These are phyloP conservation scores for Arnoldichthys spilopterus DNA, from an alignment of 2,797 vertebrate species.

Conservation along the genomic window DNA sequence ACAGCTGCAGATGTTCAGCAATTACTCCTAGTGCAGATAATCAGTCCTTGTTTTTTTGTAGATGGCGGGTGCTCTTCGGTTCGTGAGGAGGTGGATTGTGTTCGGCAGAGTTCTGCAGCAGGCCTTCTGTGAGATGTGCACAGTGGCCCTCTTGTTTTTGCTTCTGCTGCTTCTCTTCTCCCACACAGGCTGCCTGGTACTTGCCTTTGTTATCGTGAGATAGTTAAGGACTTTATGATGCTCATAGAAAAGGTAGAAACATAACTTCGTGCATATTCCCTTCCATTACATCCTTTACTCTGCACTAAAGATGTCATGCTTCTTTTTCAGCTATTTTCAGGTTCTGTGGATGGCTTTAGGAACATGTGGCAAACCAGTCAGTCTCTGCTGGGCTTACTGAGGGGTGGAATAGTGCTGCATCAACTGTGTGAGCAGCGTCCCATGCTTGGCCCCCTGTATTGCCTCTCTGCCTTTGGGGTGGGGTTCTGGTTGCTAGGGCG, in stretches of 20 bases:
- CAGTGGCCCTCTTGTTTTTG: constrained; percentile 63
- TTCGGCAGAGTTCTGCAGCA: constrained; percentile 73
- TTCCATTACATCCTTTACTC: background rate
- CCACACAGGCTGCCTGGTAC: constrained; percentile 76
- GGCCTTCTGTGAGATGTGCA: constrained; percentile 70
- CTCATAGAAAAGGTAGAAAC: background rate
- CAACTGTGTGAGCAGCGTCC: constrained; percentile 68
- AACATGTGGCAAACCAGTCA: constrained; percentile 57
- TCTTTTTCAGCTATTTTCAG: constrained; percentile 73
- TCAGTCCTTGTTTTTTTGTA: constrained; percentile 50
- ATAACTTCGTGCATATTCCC: background rate
- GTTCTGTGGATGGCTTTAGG: constrained; percentile 71
- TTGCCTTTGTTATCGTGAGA: background rate
- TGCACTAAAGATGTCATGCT: background rate
- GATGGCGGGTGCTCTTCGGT: constrained; percentile 75
- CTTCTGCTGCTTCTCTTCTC: constrained; percentile 70
- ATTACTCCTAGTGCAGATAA: background rate
- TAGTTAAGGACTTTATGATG: no score
- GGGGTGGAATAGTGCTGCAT: constrained; percentile 57
- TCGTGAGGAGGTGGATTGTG: constrained; percentile 78
- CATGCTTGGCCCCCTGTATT: constrained; percentile 70
- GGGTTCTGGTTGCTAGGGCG: constrained; percentile 68
- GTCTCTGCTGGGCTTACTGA: constrained; percentile 67
- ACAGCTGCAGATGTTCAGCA: no score
- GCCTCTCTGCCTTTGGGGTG: constrained; percentile 65